Conservation (phyloP, 2,888 invertebrate genomes). For the Pasiphila rectangulata region DNA sequence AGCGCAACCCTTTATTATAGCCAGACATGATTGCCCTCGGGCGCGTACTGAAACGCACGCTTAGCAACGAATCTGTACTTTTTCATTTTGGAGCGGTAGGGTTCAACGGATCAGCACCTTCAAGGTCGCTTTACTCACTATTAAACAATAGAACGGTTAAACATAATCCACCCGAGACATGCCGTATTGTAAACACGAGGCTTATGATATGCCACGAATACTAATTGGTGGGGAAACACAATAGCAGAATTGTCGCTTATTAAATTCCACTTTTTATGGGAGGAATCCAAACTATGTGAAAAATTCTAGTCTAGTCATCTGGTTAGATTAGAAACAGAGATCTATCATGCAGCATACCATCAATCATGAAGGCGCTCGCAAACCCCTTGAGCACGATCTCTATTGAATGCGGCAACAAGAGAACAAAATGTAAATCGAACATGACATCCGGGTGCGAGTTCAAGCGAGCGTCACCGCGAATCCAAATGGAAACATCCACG, state of each 20-base stretch:
- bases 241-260: slow-evolving; percentile 47
- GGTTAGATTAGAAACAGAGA: no score
- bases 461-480: slow-evolving; percentile 64
- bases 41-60: slow-evolving; percentile 69
- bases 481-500: slow-evolving; percentile 70
- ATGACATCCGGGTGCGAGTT: slow-evolving; percentile 77
- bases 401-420: slow-evolving; percentile 58
- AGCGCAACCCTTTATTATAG: slow-evolving; percentile 75
- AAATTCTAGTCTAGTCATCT: not conserved
- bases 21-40: slow-evolving; percentile 77
- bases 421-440: slow-evolving; percentile 66
- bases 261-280: slow-evolving; percentile 43
- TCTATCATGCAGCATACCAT: slow-evolving; percentile 38
- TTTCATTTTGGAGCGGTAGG: slow-evolving; percentile 50
- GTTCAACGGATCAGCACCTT: slow-evolving; percentile 50
- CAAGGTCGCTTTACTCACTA: slow-evolving; percentile 41
- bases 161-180: slow-evolving; percentile 49
- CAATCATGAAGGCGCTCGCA: slow-evolving; percentile 55
- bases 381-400: slow-evolving; percentile 51
- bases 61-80: slow-evolving; percentile 63
- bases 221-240: slow-evolving; percentile 66
- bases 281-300: slow-evolving; percentile 18
- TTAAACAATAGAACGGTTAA: slow-evolving; percentile 52
- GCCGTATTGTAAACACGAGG: slow-evolving; percentile 52
- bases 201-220: slow-evolving; percentile 48